Evolutionary conservation across 2,113 vertebrate species (phyloP).

Genomic region (Zosterops lateralis): DNA sequence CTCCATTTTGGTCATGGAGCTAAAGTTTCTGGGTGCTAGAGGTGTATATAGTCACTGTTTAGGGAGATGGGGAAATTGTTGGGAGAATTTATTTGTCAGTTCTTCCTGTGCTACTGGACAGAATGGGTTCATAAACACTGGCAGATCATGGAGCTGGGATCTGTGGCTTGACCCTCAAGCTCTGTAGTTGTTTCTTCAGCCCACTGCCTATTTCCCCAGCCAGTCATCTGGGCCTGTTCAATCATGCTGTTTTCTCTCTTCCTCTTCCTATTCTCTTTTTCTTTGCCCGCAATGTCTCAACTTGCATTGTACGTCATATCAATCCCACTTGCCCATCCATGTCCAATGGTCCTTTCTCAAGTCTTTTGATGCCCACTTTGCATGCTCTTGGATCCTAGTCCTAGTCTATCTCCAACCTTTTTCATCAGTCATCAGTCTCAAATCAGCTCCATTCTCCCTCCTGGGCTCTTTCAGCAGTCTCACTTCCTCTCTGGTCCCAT

Average conservation of each 20-base stretch:
- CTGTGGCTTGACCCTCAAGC: not conserved
- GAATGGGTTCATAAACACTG: not conserved
- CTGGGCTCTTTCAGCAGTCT: not conserved
- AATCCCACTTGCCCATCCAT: too few species aligned
- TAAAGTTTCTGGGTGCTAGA: not conserved
- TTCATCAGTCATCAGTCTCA: not conserved
- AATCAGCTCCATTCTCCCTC: not conserved
- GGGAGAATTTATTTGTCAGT: not conserved
- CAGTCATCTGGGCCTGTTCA: not conserved
- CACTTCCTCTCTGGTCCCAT: not conserved
- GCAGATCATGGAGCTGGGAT: not conserved
- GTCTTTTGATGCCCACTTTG: not conserved
- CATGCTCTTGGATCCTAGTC: not conserved
- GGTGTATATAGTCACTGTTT: not conserved
- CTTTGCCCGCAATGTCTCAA: not conserved
- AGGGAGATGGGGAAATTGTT: fast-evolving
- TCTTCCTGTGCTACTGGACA: not conserved
- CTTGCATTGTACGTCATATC: not conserved
- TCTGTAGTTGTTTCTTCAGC: not conserved
- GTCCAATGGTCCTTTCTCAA: not conserved
- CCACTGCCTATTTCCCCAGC: not conserved
- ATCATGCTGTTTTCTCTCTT: not conserved
- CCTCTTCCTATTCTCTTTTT: not conserved
- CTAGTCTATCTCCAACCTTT: not conserved
- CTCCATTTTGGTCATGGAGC: not conserved